phyloP scores from a whole-genome alignment of 2,113 vertebrate genomes.

The Campylomormyrus numenius region DNA sequence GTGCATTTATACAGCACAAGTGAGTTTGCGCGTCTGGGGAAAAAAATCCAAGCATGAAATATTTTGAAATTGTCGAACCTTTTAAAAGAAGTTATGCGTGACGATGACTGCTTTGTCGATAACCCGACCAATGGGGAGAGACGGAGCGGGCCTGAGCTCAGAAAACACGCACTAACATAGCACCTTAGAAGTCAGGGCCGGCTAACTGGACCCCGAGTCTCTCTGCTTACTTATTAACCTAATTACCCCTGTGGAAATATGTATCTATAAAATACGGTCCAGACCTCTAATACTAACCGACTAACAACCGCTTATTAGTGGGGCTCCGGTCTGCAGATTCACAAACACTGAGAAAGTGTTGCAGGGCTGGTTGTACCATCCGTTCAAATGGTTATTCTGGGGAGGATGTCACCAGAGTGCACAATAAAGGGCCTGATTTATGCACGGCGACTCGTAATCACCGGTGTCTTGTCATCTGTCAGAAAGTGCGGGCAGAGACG shows the following conservation, averaged over 20 bases:
- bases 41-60: not conserved
- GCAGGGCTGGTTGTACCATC: conserved; percentile 17
- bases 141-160: not conserved
- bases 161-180: conserved; percentile 21
- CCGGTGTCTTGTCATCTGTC: conserved; percentile 34
- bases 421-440: conserved; percentile 36
- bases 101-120: not conserved
- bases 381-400: conserved; percentile 27
- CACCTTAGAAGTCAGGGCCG: not conserved
- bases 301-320: conserved; percentile 38
- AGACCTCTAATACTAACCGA: conserved; percentile 35
- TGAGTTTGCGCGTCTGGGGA: not conserved
- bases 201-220: conserved; percentile 25
- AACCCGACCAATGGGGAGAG: not conserved
- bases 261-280: conserved; percentile 33
- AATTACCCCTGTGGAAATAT: conserved; percentile 34
- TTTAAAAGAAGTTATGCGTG: not conserved
- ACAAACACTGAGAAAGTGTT: conserved; percentile 22
- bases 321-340: conserved; percentile 24
- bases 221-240: conserved; percentile 32
- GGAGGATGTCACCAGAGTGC: conserved; percentile 14
- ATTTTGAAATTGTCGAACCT: not conserved
- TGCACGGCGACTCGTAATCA: conserved; percentile 36
- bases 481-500: conserved; percentile 22
- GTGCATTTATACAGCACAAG: not conserved